Evolutionary conservation across 2,888 invertebrate species (phyloP).

Genomic region (Sarcophaga subvicina): DNA sequence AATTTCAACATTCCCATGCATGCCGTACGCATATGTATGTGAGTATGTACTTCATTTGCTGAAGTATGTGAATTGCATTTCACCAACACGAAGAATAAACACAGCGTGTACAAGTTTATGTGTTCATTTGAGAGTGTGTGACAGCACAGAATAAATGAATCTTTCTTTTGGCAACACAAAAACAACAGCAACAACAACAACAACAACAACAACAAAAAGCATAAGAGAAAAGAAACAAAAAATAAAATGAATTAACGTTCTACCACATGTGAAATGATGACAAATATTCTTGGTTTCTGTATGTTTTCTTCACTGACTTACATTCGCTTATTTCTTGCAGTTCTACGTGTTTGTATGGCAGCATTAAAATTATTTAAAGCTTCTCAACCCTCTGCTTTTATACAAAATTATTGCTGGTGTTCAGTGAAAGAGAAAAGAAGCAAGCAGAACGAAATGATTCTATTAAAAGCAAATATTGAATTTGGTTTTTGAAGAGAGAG

Average conservation of each 20-base stretch:
- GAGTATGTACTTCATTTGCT: too few relatives aligned
- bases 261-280: slow-evolving; percentile 58
- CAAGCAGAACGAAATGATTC: too few relatives aligned
- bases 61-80: too few relatives aligned
- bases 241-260: slow-evolving; percentile 45
- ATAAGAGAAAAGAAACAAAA: background rate
- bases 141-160: slow-evolving; percentile 24
- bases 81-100: background rate
- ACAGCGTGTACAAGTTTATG: background rate
- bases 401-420: background rate
- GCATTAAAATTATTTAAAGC: background rate
- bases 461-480: too few relatives aligned
- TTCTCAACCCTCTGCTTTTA: background rate
- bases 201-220: background rate
- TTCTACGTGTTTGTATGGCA: background rate
- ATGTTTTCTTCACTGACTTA: background rate
- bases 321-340: background rate
- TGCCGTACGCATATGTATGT: too few relatives aligned
- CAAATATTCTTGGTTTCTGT: slow-evolving; percentile 43
- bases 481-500: too few relatives aligned
- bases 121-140: background rate
- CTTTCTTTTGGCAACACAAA: background rate
- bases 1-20: too few relatives aligned
- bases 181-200: too few relatives aligned
- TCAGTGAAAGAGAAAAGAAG: too few relatives aligned